Percentiles rank a stretch among this genome's conserved stretches.
phyloP scores from a whole-genome alignment of 2,113 vertebrate species.

The Pogonocichla stellata region DNA sequence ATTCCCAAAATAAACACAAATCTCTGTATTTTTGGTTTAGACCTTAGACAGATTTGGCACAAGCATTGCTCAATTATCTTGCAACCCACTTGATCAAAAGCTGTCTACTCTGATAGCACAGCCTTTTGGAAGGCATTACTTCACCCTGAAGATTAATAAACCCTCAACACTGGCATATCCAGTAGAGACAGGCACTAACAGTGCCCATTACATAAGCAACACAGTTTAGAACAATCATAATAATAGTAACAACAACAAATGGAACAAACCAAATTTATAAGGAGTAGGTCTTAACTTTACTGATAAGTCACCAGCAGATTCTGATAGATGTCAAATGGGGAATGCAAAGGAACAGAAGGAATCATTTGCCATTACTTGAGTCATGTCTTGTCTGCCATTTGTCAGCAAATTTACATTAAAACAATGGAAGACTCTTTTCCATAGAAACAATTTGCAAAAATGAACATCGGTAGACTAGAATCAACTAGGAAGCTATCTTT shows the following conservation, averaged over 20 bases:
- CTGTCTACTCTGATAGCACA: neutral
- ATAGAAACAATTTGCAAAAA: neutral
- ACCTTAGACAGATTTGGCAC: neutral
- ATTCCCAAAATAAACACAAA: constrained; percentile 33
- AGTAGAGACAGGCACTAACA: neutral
- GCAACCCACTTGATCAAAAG: neutral
- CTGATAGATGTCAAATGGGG: neutral
- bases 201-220: neutral
- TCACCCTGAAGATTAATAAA: neutral
- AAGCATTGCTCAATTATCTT: neutral
- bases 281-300: neutral
- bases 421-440: neutral
- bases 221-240: neutral
- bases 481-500: neutral
- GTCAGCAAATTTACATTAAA: neutral
- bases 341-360: neutral
- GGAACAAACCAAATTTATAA: neutral
- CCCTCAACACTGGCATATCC: neutral
- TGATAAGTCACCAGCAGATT: neutral
- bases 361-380: neutral
- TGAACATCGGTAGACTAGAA: neutral
- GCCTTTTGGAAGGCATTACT: neutral
- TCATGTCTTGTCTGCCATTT: neutral
- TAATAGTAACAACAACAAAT: neutral
- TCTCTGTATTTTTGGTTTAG: neutral